phyloP scores from a whole-genome alignment of 2,113 vertebrate genomes.

The Pycnonotus jocosus region DNA sequence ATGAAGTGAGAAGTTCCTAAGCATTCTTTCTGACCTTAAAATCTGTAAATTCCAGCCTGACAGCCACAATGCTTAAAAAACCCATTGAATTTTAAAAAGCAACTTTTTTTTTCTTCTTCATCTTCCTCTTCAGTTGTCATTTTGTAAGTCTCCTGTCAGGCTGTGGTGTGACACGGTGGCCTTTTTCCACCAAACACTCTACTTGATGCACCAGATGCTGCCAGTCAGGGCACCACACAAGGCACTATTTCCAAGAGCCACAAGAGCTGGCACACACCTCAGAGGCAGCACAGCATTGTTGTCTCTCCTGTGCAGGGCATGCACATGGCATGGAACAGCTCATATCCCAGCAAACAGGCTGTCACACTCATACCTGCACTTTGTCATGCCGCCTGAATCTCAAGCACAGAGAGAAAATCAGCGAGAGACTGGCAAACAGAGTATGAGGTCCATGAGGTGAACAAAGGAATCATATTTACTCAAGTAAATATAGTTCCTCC shows the following conservation, averaged over 20 bases:
- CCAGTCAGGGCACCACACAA: background rate
- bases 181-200: background rate
- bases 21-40: background rate
- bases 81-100: background rate
- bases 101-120: background rate
- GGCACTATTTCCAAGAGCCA: background rate
- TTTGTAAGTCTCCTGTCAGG: background rate
- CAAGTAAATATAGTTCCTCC: background rate
- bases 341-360: background rate
- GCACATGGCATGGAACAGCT: background rate
- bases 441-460: background rate
- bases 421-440: background rate
- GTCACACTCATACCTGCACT: background rate
- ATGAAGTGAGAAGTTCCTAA: background rate
- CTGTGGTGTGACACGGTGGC: background rate
- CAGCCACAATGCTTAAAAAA: background rate
- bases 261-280: background rate
- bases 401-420: background rate
- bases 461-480: background rate
- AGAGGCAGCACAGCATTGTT: background rate
- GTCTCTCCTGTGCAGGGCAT: background rate
- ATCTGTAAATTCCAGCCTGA: background rate
- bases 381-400: background rate
- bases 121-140: background rate
- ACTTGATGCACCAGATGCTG: background rate